Evolutionary conservation across 1,140 invertebrate genomes (phyloP).

Genomic region (Cyclina sinensis): DNA sequence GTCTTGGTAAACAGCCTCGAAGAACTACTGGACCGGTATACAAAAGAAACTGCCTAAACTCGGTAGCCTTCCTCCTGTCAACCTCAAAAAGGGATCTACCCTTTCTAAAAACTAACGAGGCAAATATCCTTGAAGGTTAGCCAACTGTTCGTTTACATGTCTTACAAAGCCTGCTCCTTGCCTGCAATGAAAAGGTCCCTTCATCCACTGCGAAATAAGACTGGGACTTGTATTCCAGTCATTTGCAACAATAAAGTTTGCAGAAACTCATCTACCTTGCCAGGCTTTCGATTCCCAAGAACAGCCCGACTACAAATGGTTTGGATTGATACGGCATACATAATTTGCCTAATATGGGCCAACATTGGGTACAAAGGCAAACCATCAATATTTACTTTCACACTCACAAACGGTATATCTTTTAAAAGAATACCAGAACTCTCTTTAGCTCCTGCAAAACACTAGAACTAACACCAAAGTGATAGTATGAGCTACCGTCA

Average conservation of each 20-base stretch:
- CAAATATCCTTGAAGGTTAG: conserved; percentile 75
- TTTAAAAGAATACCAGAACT: background rate
- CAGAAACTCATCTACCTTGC: conserved; percentile 53
- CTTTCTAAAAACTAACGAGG: too few species aligned
- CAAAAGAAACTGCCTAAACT: conserved; percentile 83
- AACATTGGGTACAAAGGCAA: conserved; percentile 65
- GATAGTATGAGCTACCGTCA: conserved; percentile 64
- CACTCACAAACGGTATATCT: conserved; percentile 2
- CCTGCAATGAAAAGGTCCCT: background rate
- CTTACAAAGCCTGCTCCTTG: too few species aligned
- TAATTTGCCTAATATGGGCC: conserved; percentile 65
- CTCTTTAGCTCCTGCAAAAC: conserved; percentile 5
- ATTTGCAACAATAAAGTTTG: conserved; percentile 30
- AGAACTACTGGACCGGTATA: conserved; percentile 66
- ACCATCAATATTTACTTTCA: conserved; percentile 69
- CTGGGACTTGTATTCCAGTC: conserved; percentile 19
- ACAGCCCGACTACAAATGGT: conserved; percentile 57
- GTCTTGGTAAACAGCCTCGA: background rate
- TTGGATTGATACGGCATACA: conserved; percentile 11
- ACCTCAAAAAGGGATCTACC: too few species aligned
- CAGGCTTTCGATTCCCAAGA: conserved; percentile 56
- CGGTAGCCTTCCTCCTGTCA: conserved; percentile 83
- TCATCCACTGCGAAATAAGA: too few species aligned
- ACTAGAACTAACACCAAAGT: conserved; percentile 63
- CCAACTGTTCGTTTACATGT: too few species aligned